Conservation (phyloP, 1,140 invertebrate species). For the Episyrphus balteatus region DNA sequence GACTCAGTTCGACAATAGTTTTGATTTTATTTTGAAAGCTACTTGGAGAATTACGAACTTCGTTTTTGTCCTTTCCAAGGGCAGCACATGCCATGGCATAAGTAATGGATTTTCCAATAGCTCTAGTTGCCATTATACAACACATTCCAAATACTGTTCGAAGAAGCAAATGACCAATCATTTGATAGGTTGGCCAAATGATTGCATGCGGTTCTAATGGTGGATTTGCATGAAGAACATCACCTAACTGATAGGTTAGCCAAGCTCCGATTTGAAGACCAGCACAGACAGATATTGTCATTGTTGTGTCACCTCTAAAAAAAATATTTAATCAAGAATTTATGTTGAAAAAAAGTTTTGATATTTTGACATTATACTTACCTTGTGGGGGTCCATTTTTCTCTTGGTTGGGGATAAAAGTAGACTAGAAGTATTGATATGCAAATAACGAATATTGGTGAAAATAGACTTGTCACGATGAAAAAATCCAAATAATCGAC, state of each 20-base stretch:
- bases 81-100: slow-evolving; percentile 59
- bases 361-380: too few relatives aligned
- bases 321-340: slow-evolving; percentile 37
- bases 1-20: slow-evolving; percentile 64
- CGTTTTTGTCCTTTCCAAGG: slow-evolving; percentile 50
- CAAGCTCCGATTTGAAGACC: slow-evolving; percentile 72
- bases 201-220: slow-evolving; percentile 51
- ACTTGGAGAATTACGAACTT: slow-evolving; percentile 49
- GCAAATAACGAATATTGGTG: slow-evolving; percentile 51
- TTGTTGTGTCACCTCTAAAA: slow-evolving; percentile 70
- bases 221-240: slow-evolving; percentile 46
- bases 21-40: slow-evolving; percentile 54
- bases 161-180: slow-evolving; percentile 52
- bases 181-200: slow-evolving; percentile 62
- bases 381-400: slow-evolving; percentile 69
- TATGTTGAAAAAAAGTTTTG: slow-evolving; percentile 21
- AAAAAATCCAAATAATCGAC: slow-evolving; percentile 63
- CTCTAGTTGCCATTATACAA: slow-evolving; percentile 54
- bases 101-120: slow-evolving; percentile 54
- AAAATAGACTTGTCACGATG: slow-evolving; percentile 53
- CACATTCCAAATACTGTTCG: slow-evolving; percentile 63
- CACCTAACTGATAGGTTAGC: slow-evolving; percentile 68
- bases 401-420: slow-evolving; percentile 55
- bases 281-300: slow-evolving; percentile 68
- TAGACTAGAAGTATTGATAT: slow-evolving; percentile 54